These are phyloP conservation scores for Catocala nupta DNA, from an alignment of 2,888 invertebrate genomes.

Conservation along the genomic window DNA sequence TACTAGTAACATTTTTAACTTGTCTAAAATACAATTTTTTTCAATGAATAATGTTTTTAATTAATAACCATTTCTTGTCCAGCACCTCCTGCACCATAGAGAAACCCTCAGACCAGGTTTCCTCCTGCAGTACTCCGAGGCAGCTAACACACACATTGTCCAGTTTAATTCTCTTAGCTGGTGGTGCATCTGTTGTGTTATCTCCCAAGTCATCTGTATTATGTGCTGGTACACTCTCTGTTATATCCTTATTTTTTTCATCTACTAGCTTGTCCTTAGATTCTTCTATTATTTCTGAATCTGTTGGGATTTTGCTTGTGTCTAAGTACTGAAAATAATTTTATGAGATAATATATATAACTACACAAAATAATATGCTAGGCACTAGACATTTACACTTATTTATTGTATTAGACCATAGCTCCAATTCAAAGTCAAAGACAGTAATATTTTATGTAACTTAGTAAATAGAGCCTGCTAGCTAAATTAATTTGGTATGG, in stretches of 20 bases:
- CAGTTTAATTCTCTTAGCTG: conserved; percentile 79
- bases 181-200: conserved; percentile 31
- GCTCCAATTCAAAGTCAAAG: too few relatives aligned
- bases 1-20: too few relatives aligned
- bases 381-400: too few relatives aligned
- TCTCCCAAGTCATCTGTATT: conserved; percentile 8
- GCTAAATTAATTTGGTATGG: background rate
- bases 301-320: background rate
- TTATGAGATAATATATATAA: background rate
- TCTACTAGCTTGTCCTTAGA: background rate
- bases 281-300: background rate
- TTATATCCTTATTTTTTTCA: background rate
- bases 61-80: conserved; percentile 76
- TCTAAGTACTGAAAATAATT: conserved; percentile 5
- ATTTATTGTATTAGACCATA: too few relatives aligned
- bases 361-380: too few relatives aligned
- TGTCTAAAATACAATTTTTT: too few relatives aligned
- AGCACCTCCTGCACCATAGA: conserved; percentile 84
- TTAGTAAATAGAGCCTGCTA: too few relatives aligned
- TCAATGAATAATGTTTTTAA: background rate
- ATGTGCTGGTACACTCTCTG: background rate
- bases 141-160: conserved; percentile 89
- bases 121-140: conserved; percentile 90
- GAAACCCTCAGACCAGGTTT: conserved; percentile 85
- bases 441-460: too few relatives aligned